Base-by-base conservation (phyloP, 1,140 invertebrate species). In the Dysdera silvatica region DNA sequence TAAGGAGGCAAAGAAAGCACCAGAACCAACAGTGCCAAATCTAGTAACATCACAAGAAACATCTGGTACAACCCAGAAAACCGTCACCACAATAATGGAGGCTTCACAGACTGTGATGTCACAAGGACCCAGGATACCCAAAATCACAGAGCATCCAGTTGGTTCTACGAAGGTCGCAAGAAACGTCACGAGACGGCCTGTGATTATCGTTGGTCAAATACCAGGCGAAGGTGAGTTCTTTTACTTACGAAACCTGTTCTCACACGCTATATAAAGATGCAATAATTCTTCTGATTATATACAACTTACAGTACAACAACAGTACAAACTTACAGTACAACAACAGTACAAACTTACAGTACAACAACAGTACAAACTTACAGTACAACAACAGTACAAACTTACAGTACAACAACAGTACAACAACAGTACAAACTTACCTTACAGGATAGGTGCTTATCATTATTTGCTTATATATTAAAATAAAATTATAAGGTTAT, bases 141-240 rank as follows among this genome's bases (percentile, higher is more conserved):
- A 57, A 40, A 65, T 59, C 20, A 65, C 62, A 3, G 49, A 55
- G 43, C 31, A 55, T 14, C 64, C 64, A 20, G 57, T 53, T 14
- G 58, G 49, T 32, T 48, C 58, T 2, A 32, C 58, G 5, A 29
- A 16, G 14, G 32, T 28, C 12, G 6, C 10, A 24, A 3, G n/a
- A 2, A 52, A 45, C n/a, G 32, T n/a, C 14, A 55, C 61, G 5
- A 32, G 12, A 23, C 49, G 33, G 24, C 53, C 62, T n/a, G 31
- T 59, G 16, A 51, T 54, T 28, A 41, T 29, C 14, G 31, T 51
- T 12, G 37, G 53, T 33, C 4, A 28, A 48, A 55, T 67, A 47
- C 54, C 66, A 23, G 54, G 66, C 18, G 61, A 64, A 67, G 61
- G 61, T 63, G 20, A 33, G 60, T 45, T 20, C 4, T n/a, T n/a